Evolutionary conservation across 2,888 invertebrate species (phyloP), one percentile per base, ranked within the genome.

Genomic region (Lasioglossum malachurum): DNA sequence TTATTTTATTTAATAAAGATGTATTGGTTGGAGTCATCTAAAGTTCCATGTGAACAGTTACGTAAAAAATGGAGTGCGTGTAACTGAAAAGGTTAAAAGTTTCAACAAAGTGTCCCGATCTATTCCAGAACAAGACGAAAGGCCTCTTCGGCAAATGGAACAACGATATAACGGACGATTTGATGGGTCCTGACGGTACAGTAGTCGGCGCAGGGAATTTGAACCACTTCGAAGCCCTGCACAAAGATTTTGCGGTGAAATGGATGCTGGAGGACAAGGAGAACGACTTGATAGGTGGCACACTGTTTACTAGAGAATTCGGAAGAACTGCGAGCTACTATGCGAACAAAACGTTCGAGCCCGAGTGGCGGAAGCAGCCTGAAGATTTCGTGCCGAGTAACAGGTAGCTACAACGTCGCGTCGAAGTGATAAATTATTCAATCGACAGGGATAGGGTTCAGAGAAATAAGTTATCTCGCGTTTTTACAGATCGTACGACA

Each of bases 101-200:
- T 44, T 44, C 44, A 44, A 44, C 64, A 74, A 46, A 31, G 35
- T 27, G 2, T 35, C 23, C 49, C 12, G 27, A 44, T 35, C 49
- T 69, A 67, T 88, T 86, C 16, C 94, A 98, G 98, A 99, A 99
- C 93, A 97, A 98, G 97, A 99, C 99, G 0, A 96, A 97, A 84
- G 99, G 99, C 0, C 95, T 99, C 1, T 97, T 99, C 91, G 99
- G 99, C 0, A 98, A 98, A 93, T 99, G 98, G 98, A 98, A 98
- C 84, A 97, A 98, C 93, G 97, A 98, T 90, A 96, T 97, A 23
- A 96, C 96, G 67, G 98, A 99, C 90, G 99, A 99, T 95, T 98
- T 98, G 86, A 97, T 96, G 0, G 95, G 97, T 87, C 98, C 98
- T 0, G 97, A 98, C 91, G 97, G 97, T 0, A 96, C 96, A 0